Percentiles rank a stretch among this genome's conserved stretches.
These are phyloP conservation scores for Phoxinus dragarum DNA, from an alignment of 2,797 vertebrate genomes.

Conservation along the genomic window DNA sequence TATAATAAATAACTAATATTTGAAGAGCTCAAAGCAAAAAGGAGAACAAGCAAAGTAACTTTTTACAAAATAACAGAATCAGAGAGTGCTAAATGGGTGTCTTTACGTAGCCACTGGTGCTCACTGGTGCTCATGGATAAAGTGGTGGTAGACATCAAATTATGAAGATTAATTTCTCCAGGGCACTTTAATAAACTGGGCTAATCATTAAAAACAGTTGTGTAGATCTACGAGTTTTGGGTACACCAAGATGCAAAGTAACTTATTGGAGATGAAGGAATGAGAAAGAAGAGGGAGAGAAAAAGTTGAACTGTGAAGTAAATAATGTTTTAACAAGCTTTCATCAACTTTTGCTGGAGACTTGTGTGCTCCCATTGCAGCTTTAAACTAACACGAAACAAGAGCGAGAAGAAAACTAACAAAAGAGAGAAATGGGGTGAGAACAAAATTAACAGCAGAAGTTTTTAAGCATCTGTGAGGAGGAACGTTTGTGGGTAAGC, in stretches of 20 bases:
- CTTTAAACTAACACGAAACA: slow-evolving; percentile 7
- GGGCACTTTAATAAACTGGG: no score
- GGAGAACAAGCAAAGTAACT: background rate
- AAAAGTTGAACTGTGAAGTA: slow-evolving; percentile 44
- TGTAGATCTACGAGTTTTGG: no score
- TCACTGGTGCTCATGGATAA: no score
- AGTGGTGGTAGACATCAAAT: no score
- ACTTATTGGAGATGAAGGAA: background rate
- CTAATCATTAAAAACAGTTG: no score
- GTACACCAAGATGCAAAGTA: background rate
- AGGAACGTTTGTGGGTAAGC: background rate
- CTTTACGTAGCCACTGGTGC: no score
- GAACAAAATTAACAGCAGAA: background rate
- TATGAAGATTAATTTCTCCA: no score
- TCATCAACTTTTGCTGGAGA: slow-evolving; percentile 72
- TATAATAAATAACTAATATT: background rate
- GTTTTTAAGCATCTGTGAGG: background rate
- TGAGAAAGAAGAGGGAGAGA: slow-evolving; percentile 55
- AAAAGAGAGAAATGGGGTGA: slow-evolving; percentile 1
- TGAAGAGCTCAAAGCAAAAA: background rate
- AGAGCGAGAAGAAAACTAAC: slow-evolving; percentile 19
- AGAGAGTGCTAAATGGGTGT: no score
- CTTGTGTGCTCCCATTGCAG: slow-evolving; percentile 55
- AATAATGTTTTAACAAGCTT: slow-evolving; percentile 72
- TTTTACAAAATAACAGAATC: no score